Evolutionary conservation across 2,888 invertebrate genomes (phyloP).

Genomic region (Autographa gamma): DNA sequence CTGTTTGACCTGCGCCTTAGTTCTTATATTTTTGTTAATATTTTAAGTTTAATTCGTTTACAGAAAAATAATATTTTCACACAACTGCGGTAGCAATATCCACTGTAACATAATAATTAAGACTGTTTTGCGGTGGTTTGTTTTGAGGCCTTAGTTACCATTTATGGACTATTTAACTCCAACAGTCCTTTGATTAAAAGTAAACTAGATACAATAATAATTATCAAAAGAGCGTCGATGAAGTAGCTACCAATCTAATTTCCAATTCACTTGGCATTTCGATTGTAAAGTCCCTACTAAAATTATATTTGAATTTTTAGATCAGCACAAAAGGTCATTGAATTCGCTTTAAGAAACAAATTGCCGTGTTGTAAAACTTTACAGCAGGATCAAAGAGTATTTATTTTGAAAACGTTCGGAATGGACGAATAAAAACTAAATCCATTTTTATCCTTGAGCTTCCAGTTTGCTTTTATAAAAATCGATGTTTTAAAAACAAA

Average conservation of each 20-base stretch:
- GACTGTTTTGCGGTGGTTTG: too few species aligned
- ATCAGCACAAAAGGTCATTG: background rate
- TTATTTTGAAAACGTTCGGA: conserved; percentile 34
- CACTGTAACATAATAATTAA: too few species aligned
- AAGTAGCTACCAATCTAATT: background rate
- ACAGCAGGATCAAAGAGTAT: conserved; percentile 33
- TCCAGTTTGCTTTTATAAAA: conserved; percentile 38
- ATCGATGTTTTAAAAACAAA: conserved; percentile 49
- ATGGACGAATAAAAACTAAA: conserved; percentile 42
- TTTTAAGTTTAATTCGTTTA: too few species aligned
- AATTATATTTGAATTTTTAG: background rate
- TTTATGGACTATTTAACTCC: too few species aligned
- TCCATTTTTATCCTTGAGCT: conserved; percentile 46
- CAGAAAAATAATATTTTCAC: too few species aligned
- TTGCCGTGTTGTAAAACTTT: conserved; percentile 33
- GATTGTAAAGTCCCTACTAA: conserved; percentile 1
- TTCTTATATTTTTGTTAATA: too few species aligned
- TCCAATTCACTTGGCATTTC: background rate
- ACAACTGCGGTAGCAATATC: too few species aligned
- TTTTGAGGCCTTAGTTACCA: too few species aligned
- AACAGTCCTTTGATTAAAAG: background rate
- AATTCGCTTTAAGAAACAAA: conserved; percentile 14
- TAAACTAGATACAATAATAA: background rate
- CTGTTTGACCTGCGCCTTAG: too few species aligned
- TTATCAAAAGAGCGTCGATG: background rate